Percentiles rank a stretch among this genome's conserved stretches.
Conservation (phyloP, 1,140 invertebrate species). For the Diorhabda elongata region DNA sequence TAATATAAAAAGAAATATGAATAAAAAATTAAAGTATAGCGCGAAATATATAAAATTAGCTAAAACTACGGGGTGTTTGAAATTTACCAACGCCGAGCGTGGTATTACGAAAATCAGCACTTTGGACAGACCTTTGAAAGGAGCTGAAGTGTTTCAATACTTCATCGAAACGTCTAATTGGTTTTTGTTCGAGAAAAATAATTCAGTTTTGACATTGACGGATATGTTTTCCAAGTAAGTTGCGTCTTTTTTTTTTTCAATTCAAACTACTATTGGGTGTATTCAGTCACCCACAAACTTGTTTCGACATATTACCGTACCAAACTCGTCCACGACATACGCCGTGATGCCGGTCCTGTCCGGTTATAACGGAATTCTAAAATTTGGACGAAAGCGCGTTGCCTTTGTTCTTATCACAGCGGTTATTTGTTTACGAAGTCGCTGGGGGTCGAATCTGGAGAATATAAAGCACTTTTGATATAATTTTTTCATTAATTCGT, state of each 20-base stretch:
- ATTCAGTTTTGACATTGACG: conserved; percentile 24
- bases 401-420: too few relatives aligned
- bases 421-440: too few relatives aligned
- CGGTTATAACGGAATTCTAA: too few relatives aligned
- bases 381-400: too few relatives aligned
- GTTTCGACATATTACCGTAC: too few relatives aligned
- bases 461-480: too few relatives aligned
- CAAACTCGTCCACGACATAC: too few relatives aligned
- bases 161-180: conserved; percentile 39
- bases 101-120: conserved; percentile 20
- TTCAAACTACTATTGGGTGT: too few relatives aligned
- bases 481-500: too few relatives aligned
- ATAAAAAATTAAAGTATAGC: conserved; percentile 21
- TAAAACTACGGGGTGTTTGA: conserved; percentile 29
- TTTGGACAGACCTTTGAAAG: conserved; percentile 28
- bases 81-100: conserved; percentile 22
- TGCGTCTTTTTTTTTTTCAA: background rate
- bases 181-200: conserved; percentile 37
- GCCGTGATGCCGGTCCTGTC: too few relatives aligned
- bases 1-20: conserved; percentile 2
- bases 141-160: conserved; percentile 31
- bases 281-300: too few relatives aligned
- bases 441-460: too few relatives aligned
- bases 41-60: conserved; percentile 29
- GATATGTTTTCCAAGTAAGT: conserved; percentile 33